Percentiles rank a stretch among this genome's conserved stretches.
phyloP scores from a whole-genome alignment of 2,113 vertebrate species.

The Neomonachus schauinslandi region DNA sequence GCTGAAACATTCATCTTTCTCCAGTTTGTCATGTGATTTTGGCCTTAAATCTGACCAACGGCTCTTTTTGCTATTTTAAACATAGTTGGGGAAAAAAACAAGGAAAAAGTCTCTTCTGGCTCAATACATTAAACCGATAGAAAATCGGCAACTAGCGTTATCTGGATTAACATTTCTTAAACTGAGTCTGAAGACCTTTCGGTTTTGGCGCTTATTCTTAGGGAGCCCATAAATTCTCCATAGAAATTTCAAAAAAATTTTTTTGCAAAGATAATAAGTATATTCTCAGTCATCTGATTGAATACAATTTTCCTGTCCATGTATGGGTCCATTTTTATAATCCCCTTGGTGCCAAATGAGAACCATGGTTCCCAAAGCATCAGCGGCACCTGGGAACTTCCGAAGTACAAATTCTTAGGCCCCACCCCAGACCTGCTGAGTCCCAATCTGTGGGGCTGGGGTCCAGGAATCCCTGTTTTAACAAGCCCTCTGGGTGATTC shows the following conservation, averaged over 20 bases:
- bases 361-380: background rate
- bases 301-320: background rate
- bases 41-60: background rate
- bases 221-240: background rate
- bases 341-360: background rate
- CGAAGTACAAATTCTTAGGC: background rate
- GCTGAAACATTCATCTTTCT: background rate
- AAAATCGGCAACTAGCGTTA: background rate
- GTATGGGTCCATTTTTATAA: background rate
- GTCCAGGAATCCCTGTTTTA: background rate
- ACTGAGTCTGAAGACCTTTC: background rate
- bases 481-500: background rate
- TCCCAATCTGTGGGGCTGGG: background rate
- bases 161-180: background rate
- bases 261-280: background rate
- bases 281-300: background rate
- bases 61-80: conserved; percentile 45
- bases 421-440: background rate
- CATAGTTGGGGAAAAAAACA: background rate
- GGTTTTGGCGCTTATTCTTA: background rate
- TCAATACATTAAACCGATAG: background rate
- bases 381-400: background rate
- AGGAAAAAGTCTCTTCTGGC: background rate
- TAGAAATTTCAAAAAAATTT: background rate
- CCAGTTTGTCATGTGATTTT: background rate